Evolutionary conservation across 1,140 invertebrate genomes (phyloP).

Genomic region (Drosophila melanogaster): Release_6_plus_ISO1_MT NC_004354.4:10644501-10645000

Average conservation of each 20-base stretch:
- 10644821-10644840: constrained; percentile 62
- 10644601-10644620: constrained; percentile 13
- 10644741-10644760: background rate
- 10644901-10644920: constrained; percentile 13
- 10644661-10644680: constrained; percentile 79
- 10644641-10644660: constrained; percentile 74
- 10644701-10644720: constrained; percentile 51
- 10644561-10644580: constrained; percentile 69
- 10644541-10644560: constrained; percentile 82
- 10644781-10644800: constrained; percentile 37
- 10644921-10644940: constrained; percentile 20
- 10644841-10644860: constrained; percentile 10
- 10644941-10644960: constrained; percentile 13
- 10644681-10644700: constrained; percentile 76
- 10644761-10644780: constrained; percentile 20
- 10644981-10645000: background rate
- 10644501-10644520: constrained; percentile 38
- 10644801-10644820: constrained; percentile 65
- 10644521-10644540: constrained; percentile 66
- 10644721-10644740: constrained; percentile 11
- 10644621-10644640: constrained; percentile 23
- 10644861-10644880: background rate
- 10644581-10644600: constrained; percentile 35
- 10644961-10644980: constrained; percentile 5
- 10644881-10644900: constrained; percentile 12